Evolutionary conservation across 2,888 invertebrate species (phyloP).

Genomic region (Neria commutata): DNA sequence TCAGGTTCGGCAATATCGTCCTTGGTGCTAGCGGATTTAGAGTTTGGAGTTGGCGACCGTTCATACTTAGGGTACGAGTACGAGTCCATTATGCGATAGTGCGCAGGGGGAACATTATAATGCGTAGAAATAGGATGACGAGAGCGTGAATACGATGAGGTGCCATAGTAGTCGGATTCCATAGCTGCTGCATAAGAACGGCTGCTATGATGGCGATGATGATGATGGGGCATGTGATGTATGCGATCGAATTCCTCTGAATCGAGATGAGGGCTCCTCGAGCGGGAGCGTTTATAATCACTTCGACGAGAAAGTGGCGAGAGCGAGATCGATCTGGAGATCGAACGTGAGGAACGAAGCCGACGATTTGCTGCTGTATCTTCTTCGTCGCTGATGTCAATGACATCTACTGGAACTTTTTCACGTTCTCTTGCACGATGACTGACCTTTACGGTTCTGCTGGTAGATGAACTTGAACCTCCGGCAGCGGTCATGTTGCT

Average conservation of each 20-base stretch:
- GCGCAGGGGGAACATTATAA: slow-evolving; percentile 30
- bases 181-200: slow-evolving; percentile 9
- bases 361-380: background rate
- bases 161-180: slow-evolving; percentile 14
- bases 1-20: slow-evolving; percentile 39
- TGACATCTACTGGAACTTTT: slow-evolving; percentile 8
- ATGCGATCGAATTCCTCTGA: slow-evolving; percentile 7
- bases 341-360: slow-evolving; percentile 21
- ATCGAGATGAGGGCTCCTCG: background rate
- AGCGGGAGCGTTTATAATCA: background rate
- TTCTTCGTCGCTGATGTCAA: background rate
- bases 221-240: slow-evolving; percentile 13
- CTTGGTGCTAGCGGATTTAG: slow-evolving; percentile 33
- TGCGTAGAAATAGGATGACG: slow-evolving; percentile 30
- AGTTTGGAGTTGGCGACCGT: slow-evolving; percentile 28
- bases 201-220: slow-evolving; percentile 20
- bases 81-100: slow-evolving; percentile 55
- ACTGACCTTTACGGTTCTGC: slow-evolving; percentile 6
- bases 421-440: slow-evolving; percentile 25
- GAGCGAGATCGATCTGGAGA: slow-evolving; percentile 30
- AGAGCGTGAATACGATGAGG: slow-evolving; percentile 25
- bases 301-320: background rate
- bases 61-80: slow-evolving; percentile 58
- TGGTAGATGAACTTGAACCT: background rate
- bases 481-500: background rate